Percentiles rank a stretch among this genome's conserved stretches.
These are phyloP conservation scores for Drosophila miranda DNA, from an alignment of 1,140 invertebrate species.

Conservation along the genomic window DNA sequence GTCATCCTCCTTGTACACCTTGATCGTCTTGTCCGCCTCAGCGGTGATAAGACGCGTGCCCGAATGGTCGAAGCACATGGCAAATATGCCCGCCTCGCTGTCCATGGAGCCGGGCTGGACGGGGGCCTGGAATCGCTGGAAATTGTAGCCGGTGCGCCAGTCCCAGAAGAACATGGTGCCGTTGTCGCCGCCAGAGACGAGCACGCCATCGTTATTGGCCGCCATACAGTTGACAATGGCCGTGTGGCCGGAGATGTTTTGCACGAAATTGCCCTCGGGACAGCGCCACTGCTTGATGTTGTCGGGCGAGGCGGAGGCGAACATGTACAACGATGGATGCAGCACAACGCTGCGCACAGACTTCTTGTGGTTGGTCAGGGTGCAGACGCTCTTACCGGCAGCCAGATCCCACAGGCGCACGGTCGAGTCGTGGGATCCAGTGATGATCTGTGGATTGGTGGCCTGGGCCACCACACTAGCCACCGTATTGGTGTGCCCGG, in stretches of 20 bases:
- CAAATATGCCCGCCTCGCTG: conserved; percentile 98
- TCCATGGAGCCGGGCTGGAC: conserved; percentile 99
- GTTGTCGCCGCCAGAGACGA: conserved; percentile 99
- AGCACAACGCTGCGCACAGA: conserved; percentile 95
- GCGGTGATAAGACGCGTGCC: conserved; percentile 96
- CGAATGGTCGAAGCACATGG: conserved; percentile 96
- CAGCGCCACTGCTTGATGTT: conserved; percentile 99
- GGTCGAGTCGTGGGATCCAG: conserved; percentile 92
- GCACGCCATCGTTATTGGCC: conserved; percentile 95
- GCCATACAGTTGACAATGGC: conserved; percentile 98
- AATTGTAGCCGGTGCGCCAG: conserved; percentile 99
- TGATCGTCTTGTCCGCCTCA: conserved; percentile 99
- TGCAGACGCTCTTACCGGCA: conserved; percentile 96
- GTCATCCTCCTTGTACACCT: conserved; percentile 99
- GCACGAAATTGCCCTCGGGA: conserved; percentile 98
- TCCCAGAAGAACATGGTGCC: conserved; percentile 99
- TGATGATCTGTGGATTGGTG: conserved; percentile 95
- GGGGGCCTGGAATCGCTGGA: conserved; percentile 94
- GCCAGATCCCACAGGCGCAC: conserved; percentile 98
- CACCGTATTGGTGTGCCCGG: conserved; percentile 99
- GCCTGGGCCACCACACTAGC: conserved; percentile 96
- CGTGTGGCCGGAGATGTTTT: conserved; percentile 98
- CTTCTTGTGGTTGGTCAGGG: conserved; percentile 99
- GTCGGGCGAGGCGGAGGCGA: conserved; percentile 98
- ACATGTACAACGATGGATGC: conserved; percentile 97